Evolutionary conservation across 1,140 invertebrate genomes (phyloP).

Genomic region (Zaprionus camerounensis): DNA sequence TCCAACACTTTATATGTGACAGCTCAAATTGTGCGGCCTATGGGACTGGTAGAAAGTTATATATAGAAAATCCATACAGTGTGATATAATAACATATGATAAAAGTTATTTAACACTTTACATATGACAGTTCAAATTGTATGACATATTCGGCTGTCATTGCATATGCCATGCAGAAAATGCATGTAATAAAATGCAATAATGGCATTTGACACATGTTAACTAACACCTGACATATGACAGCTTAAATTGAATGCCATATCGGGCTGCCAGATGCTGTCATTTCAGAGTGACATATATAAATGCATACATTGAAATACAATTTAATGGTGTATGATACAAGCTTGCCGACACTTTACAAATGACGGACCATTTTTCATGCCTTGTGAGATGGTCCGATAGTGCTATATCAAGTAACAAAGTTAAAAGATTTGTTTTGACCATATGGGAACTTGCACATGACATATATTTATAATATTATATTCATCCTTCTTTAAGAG

Average conservation of each 20-base stretch:
- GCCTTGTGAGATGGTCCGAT: too few species aligned
- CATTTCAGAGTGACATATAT: too few species aligned
- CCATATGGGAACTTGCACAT: neutral
- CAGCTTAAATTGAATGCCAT: neutral
- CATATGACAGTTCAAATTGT: neutral
- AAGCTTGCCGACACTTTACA: too few species aligned
- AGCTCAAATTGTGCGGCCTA: neutral
- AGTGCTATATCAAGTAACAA: too few species aligned
- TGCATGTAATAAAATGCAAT: neutral
- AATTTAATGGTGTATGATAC: too few species aligned
- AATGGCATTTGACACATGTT: neutral
- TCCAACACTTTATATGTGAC: neutral
- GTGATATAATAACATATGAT: neutral
- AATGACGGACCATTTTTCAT: too few species aligned
- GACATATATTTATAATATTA: neutral
- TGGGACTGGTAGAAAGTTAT: neutral
- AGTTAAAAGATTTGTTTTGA: too few species aligned
- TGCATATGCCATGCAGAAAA: neutral
- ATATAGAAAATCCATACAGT: neutral
- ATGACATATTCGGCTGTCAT: neutral
- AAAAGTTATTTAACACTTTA: neutral
- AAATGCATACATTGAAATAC: too few species aligned
- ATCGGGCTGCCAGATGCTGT: too few species aligned
- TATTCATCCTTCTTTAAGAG: neutral
- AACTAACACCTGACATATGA: neutral